These are phyloP conservation scores for Yponomeuta plumbellus DNA, from an alignment of 2,888 invertebrate species.

Conservation along the genomic window DNA sequence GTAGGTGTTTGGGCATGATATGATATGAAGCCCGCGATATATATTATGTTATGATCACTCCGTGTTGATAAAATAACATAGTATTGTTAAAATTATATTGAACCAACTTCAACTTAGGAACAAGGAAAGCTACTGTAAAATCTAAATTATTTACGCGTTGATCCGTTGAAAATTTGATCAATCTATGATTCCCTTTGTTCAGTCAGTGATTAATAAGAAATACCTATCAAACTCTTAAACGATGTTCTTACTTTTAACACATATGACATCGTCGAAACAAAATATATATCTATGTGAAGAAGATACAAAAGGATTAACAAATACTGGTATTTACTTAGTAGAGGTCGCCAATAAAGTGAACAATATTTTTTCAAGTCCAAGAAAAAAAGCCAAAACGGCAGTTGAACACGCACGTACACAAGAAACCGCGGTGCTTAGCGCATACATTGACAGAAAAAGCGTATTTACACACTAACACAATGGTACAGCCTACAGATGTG, in stretches of 20 bases:
- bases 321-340: conserved; percentile 5
- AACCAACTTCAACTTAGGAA: too few species aligned
- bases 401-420: conserved; percentile 39
- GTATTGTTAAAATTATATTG: too few species aligned
- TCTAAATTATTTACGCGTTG: background rate
- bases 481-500: conserved; percentile 57
- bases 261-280: background rate
- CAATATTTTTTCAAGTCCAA: conserved; percentile 36
- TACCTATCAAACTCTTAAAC: background rate
- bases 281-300: background rate
- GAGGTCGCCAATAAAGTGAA: conserved; percentile 36
- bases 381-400: conserved; percentile 41
- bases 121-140: too few species aligned
- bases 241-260: background rate
- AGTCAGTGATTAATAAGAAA: background rate
- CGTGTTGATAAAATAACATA: too few species aligned
- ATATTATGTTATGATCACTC: too few species aligned
- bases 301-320: background rate
- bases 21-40: too few species aligned
- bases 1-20: too few species aligned
- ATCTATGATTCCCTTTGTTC: background rate
- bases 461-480: conserved; percentile 38
- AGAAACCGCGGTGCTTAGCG: conserved; percentile 39
- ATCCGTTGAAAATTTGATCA: background rate
- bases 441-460: conserved; percentile 46